Base-by-base conservation (phyloP, 2,888 invertebrate genomes). In the Erebia aethiops region DNA sequence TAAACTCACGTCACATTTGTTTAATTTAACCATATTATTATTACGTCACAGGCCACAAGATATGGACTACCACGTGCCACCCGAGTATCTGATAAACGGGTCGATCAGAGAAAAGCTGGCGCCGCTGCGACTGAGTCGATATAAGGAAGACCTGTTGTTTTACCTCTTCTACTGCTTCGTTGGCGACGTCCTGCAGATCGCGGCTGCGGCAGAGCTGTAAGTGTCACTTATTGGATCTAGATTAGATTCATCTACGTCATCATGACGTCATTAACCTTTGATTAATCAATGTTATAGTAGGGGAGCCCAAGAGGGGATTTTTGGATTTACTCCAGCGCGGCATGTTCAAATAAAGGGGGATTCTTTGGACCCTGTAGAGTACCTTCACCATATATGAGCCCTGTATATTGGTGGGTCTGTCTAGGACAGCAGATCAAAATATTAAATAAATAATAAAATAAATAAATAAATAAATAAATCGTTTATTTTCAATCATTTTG, bases 101-200 rank as follows among this genome's bases (percentile, higher is more conserved):
- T 96, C 97, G 86, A 99, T 99, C 93, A 97, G 97, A 94, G 98
- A 98, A 94, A 98, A 98, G 94, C 94, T 98, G 90, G 98, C 99
- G 81, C 97, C 98, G 82, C 96, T 99, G 90, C 98, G 98, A 94
- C 95, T 99, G 90, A 98, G 97, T 94, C 96, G 99, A 93, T 98
- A 99, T 94, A 98, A 98, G 93, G 99, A 99, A 94, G 99, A 99
- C 94, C 95, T 99, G 86, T 95, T 99, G 83, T 99, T 99, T 95
- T 99, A 98, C 94, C 96, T 99, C 94, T 99, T 99, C 95, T 99
- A 99, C 94, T 99, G 98, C 94, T 99, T 98, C 94, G 98, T 98
- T 87, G 99, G 99, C 82, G 99, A 99, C 94, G 97, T 98, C 82
- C 96, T 99, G 94, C 99, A 99, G 95, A 95, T 99, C 84, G 98